A percentile compares a stretch with the other conserved stretches of the same genome.
phyloP scores from a whole-genome alignment of 2,888 invertebrate genomes.

The Rotaria magnacalcarata region DNA sequence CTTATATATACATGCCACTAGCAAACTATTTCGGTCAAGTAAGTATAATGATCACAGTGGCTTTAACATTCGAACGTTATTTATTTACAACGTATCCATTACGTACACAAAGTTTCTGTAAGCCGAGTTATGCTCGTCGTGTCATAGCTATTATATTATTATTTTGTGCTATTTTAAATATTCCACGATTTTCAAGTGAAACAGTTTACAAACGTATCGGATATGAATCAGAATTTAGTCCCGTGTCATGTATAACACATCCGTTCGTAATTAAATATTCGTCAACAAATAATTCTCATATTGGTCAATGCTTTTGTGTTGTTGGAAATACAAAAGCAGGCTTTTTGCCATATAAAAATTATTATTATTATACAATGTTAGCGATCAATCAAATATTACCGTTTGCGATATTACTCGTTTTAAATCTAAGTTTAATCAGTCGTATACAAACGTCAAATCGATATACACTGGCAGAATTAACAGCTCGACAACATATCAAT shows the following conservation, averaged over 20 bases:
- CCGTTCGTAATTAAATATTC: background rate
- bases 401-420: constrained; percentile 38
- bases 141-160: constrained; percentile 50
- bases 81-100: constrained; percentile 53
- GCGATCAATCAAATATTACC: constrained; percentile 42
- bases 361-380: constrained; percentile 38
- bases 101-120: constrained; percentile 53
- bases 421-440: constrained; percentile 40
- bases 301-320: constrained; percentile 31
- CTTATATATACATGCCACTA: constrained; percentile 51
- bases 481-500: background rate
- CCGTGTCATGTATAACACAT: background rate
- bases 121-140: constrained; percentile 51
- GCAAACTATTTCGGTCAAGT: constrained; percentile 53
- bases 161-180: constrained; percentile 50
- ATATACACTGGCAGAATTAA: constrained; percentile 3
- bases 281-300: background rate
- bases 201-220: background rate
- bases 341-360: constrained; percentile 31
- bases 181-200: constrained; percentile 50
- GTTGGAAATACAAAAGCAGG: background rate
- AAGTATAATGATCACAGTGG: constrained; percentile 53
- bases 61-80: constrained; percentile 54
- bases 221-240: background rate
- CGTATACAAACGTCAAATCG: constrained; percentile 39